These are phyloP conservation scores for Drosophila baimaii DNA, from an alignment of 1,140 invertebrate species.

Conservation along the genomic window DNA sequence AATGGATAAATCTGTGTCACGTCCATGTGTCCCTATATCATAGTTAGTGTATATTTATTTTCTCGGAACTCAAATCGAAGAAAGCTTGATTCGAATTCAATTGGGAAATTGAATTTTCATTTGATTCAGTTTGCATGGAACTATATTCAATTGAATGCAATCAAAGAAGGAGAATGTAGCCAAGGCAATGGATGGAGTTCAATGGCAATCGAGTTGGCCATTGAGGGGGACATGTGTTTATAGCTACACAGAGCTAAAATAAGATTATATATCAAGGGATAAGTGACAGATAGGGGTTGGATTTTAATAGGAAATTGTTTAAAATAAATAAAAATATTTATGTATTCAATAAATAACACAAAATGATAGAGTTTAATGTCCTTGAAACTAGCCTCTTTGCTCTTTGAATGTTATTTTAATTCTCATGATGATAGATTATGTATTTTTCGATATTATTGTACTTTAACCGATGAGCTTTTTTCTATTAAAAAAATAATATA, in stretches of 20 bases:
- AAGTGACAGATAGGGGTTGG: too few relatives aligned
- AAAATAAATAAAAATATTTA: background rate
- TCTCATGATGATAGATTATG: background rate
- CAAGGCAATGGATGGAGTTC: constrained; percentile 16
- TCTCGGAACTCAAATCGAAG: background rate
- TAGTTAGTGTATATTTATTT: constrained; percentile 9
- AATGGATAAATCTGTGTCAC: constrained; percentile 2
- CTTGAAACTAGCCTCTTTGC: background rate
- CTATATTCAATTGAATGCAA: constrained; percentile 65
- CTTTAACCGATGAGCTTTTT: background rate
- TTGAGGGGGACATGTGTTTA: background rate
- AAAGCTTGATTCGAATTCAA: constrained; percentile 32
- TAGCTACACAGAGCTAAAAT: background rate
- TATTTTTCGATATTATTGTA: background rate
- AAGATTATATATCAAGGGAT: background rate
- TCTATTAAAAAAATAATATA: background rate
- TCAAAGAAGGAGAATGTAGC: constrained; percentile 38
- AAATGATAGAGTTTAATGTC: background rate
- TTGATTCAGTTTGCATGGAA: constrained; percentile 58
- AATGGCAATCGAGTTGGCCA: constrained; percentile 29
- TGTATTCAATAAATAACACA: fast-evolving
- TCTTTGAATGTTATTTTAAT: background rate
- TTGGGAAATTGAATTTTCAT: constrained; percentile 56
- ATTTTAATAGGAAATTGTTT: background rate
- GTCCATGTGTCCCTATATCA: constrained; percentile 1